Conservation (phyloP, 2,888 invertebrate genomes). For the Alviniconcha strummeri region DNA sequence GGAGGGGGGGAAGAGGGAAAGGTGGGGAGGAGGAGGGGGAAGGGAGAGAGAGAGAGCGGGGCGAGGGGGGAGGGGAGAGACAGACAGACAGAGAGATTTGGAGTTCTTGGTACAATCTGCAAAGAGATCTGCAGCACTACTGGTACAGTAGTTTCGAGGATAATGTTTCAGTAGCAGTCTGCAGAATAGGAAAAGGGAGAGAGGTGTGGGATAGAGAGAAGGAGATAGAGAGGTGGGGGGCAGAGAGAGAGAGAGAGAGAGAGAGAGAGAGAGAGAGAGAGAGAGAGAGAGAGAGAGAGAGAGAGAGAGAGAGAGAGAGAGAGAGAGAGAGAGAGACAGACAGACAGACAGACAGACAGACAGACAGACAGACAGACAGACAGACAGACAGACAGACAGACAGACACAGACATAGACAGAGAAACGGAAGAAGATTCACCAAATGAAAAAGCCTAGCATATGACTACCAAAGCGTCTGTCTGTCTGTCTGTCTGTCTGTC, state of each 20-base stretch:
- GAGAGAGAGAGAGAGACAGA: conserved; percentile 22
- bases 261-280: conserved; percentile 3
- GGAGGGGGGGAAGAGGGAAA: not conserved
- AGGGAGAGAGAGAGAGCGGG: not conserved
- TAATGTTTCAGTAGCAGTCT: no score
- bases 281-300: conserved; percentile 22
- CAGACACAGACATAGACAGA: not conserved
- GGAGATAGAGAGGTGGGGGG: not conserved
- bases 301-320: conserved; percentile 16
- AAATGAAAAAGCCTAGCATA: not conserved
- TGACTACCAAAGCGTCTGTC: no score
- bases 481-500: no score
- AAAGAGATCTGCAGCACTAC: no score
- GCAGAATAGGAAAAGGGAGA: no score
- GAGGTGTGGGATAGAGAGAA: not conserved
- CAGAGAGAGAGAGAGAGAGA: not conserved
- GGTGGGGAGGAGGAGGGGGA: not conserved
- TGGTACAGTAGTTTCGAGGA: no score
- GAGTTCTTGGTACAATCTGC: no score
- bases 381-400: conserved; percentile 3
- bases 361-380: conserved; percentile 5
- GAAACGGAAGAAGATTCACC: not conserved
- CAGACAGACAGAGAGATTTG: not conserved
- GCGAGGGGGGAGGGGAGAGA: not conserved
- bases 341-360: conserved; percentile 6